These are phyloP conservation scores for Sebastes iracundus DNA, from an alignment of 2,797 vertebrate genomes.

Conservation along the genomic window DNA sequence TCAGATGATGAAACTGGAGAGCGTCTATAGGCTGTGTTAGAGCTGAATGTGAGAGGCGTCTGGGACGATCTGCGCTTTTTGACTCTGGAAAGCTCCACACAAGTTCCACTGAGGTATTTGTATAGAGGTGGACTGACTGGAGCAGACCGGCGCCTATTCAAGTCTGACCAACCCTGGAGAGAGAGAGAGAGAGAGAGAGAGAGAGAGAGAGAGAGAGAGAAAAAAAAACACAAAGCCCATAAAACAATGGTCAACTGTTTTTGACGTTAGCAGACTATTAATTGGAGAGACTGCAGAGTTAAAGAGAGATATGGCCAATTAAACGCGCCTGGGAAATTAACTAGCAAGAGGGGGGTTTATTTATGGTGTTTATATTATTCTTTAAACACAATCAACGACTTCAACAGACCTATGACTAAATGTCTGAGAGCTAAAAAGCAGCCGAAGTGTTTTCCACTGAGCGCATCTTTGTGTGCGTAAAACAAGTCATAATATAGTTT, in stretches of 20 bases:
- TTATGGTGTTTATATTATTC: constrained; percentile 74
- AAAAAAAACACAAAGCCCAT: constrained; percentile 65
- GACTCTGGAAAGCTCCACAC: constrained; percentile 72
- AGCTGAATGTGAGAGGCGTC: constrained; percentile 50
- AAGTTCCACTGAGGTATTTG: constrained; percentile 82
- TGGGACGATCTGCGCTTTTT: constrained; percentile 62
- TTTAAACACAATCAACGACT: constrained; percentile 74
- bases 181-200: background rate
- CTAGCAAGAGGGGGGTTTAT: constrained; percentile 8
- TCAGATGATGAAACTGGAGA: constrained; percentile 69
- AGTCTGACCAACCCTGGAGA: constrained; percentile 78
- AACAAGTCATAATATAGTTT: no score
- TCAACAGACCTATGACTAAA: constrained; percentile 69
- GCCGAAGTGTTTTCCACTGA: constrained; percentile 68
- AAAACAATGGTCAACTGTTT: constrained; percentile 83
- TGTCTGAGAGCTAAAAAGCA: constrained; percentile 59
- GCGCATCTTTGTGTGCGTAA: constrained; percentile 70
- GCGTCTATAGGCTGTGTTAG: constrained; percentile 27
- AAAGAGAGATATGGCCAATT: constrained; percentile 78
- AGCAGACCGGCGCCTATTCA: constrained; percentile 81
- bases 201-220: background rate
- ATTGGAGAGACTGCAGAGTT: constrained; percentile 74
- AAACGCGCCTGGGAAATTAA: constrained; percentile 62
- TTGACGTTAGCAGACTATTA: constrained; percentile 82
- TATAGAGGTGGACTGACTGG: constrained; percentile 78